phyloP scores from a whole-genome alignment of 2,888 invertebrate species.

The Acanthococcus lagerstroemiae region DNA sequence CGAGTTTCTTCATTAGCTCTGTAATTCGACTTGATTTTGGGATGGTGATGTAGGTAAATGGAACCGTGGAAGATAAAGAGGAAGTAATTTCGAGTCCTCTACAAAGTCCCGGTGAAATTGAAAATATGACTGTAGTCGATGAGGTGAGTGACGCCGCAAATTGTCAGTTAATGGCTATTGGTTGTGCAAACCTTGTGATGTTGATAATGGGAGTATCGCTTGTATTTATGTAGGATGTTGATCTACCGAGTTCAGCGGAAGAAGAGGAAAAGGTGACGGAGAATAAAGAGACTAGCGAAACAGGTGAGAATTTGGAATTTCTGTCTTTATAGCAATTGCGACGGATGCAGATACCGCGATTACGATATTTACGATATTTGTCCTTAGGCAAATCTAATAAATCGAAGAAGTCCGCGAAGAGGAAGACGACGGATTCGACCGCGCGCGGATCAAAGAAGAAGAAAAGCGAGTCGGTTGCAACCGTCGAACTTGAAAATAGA shows the following conservation, averaged over 20 bases:
- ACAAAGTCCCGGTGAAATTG: conserved; percentile 15
- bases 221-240: conserved; percentile 5
- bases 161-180: background rate
- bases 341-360: too few species aligned
- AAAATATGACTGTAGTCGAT: conserved; percentile 25
- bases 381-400: too few species aligned
- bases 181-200: background rate
- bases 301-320: background rate
- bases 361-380: too few species aligned
- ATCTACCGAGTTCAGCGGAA: conserved; percentile 4
- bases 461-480: background rate
- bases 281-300: background rate
- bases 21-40: too few species aligned
- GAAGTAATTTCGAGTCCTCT: too few species aligned
- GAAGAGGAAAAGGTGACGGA: conserved; percentile 15
- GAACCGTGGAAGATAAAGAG: too few species aligned
- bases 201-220: background rate
- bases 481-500: background rate
- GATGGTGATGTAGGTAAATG: too few species aligned
- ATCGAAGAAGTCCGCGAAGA: background rate
- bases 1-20: too few species aligned
- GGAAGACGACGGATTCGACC: background rate
- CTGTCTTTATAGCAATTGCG: too few species aligned
- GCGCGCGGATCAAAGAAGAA: conserved; percentile 2
- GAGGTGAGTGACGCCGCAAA: conserved; percentile 2